phyloP scores from a whole-genome alignment of 2,888 invertebrate species.

The Pterostichus niger region DNA sequence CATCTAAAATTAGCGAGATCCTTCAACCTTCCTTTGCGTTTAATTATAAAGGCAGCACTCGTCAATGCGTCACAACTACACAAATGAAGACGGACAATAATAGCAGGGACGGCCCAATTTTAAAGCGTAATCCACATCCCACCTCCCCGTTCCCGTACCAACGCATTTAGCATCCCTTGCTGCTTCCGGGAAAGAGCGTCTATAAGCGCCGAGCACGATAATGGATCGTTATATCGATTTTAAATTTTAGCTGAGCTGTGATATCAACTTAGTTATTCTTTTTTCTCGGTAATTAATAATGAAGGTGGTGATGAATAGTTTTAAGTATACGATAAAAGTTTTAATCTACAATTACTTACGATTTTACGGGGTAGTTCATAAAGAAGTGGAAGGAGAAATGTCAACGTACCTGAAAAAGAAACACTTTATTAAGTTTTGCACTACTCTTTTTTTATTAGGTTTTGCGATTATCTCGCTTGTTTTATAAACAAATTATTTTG shows the following conservation, averaged over 20 bases:
- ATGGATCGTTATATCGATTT: conserved; percentile 49
- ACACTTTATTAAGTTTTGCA: not conserved
- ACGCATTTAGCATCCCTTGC: not conserved
- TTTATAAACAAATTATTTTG: no score
- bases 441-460: no score
- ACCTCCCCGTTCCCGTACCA: not conserved
- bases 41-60: conserved; percentile 34
- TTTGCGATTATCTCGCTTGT: no score
- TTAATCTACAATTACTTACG: conserved; percentile 49
- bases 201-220: conserved; percentile 20
- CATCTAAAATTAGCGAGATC: conserved; percentile 37
- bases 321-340: conserved; percentile 32
- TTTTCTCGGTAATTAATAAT: conserved; percentile 36
- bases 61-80: conserved; percentile 33
- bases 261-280: conserved; percentile 24
- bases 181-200: not conserved
- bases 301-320: conserved; percentile 43
- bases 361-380: not conserved
- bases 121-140: conserved; percentile 24
- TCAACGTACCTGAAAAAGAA: conserved; percentile 32
- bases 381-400: not conserved
- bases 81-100: conserved; percentile 40
- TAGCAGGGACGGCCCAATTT: conserved; percentile 23
- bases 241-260: conserved; percentile 33
- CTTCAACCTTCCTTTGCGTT: conserved; percentile 15